Evolutionary conservation across 2,797 vertebrate species (phyloP).

Genomic region (Sciurus vulgaris): DNA sequence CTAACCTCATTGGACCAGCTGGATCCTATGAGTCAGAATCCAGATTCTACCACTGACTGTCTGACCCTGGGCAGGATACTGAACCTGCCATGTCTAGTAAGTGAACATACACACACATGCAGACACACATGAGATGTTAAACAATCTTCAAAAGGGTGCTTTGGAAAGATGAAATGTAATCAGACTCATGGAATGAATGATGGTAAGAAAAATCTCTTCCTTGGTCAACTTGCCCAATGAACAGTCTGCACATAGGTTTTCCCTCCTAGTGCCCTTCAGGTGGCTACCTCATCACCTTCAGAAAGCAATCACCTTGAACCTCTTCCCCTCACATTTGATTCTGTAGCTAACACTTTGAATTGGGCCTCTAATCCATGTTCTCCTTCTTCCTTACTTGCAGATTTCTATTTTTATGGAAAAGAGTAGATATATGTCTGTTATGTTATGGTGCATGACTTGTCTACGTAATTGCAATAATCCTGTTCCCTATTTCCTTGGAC

Average conservation of each 20-base stretch:
- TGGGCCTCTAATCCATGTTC: background rate
- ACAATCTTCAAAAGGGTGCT: background rate
- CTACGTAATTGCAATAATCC: background rate
- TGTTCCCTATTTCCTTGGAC: background rate
- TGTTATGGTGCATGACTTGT: background rate
- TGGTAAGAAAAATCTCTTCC: background rate
- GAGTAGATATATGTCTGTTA: background rate
- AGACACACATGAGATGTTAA: background rate
- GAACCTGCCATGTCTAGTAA: background rate
- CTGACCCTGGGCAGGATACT: background rate
- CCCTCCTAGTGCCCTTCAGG: accelerated
- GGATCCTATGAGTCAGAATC: background rate
- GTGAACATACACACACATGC: too few species aligned
- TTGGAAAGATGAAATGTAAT: background rate
- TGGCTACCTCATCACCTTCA: background rate
- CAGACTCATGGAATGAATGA: background rate
- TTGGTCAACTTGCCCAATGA: background rate
- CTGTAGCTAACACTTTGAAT: background rate
- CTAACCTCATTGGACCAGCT: too few species aligned
- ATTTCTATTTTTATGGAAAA: background rate
- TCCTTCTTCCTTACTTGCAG: background rate
- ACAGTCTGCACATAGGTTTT: background rate
- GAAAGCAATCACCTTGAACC: background rate
- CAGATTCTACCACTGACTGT: background rate
- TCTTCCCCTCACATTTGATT: background rate